These are phyloP conservation scores for Drosophila grimshawi DNA, from an alignment of 1,140 invertebrate genomes.

Conservation along the genomic window DNA sequence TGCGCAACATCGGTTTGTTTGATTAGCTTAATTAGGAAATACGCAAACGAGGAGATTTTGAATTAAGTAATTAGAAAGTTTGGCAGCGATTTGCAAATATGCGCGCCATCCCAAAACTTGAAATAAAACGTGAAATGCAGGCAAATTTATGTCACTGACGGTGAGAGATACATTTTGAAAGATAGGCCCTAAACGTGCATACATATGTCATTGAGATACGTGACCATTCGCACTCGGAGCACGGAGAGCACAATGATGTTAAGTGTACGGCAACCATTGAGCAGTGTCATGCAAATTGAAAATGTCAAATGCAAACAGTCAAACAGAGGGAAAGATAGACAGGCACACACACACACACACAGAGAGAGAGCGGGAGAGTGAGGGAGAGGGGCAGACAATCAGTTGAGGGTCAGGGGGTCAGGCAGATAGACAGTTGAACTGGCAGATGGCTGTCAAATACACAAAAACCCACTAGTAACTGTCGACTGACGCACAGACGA, in stretches of 20 bases:
- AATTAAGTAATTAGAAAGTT: conserved; percentile 17
- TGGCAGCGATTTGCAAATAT: conserved; percentile 13
- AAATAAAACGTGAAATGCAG: conserved; percentile 12
- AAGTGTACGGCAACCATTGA: conserved; percentile 31
- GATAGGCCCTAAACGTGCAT: background rate
- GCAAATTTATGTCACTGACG: background rate
- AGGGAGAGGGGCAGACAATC: background rate
- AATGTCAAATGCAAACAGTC: conserved; percentile 81
- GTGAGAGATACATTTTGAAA: background rate
- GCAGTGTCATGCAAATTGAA: conserved; percentile 78
- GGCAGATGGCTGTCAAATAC: conserved; percentile 51
- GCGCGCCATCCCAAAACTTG: background rate
- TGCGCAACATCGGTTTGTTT: conserved; percentile 34
- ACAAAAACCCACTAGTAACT: conserved; percentile 29
- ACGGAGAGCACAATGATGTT: conserved; percentile 20
- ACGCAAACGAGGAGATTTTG: background rate
- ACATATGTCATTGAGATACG: background rate
- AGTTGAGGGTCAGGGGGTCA: background rate
- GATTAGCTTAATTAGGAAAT: conserved; percentile 52
- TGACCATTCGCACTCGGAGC: conserved; percentile 6
- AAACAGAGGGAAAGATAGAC: conserved; percentile 44
- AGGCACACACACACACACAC: conserved; percentile 10
- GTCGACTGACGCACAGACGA: conserved; percentile 30
- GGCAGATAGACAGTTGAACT: conserved; percentile 40
- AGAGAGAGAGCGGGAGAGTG: background rate